Percentiles rank a stretch among this genome's conserved stretches.
Evolutionary conservation across 2,797 vertebrate genomes (phyloP).

Genomic region (Mormyrops boulengeri): DNA sequence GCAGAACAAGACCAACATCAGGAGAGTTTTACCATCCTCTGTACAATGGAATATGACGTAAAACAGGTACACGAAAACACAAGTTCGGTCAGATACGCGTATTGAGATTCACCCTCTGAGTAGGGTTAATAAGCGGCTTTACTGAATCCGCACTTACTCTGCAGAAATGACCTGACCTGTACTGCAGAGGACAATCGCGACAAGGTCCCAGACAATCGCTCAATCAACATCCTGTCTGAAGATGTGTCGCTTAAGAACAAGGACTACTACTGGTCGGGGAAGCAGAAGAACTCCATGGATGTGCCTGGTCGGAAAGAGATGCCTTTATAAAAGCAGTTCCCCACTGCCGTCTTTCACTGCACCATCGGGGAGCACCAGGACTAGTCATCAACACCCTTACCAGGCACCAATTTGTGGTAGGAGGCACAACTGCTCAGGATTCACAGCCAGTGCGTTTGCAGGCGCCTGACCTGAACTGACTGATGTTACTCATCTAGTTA

Average conservation of each 20-base stretch:
- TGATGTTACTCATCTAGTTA: not conserved
- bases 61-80: not conserved
- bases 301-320: constrained; percentile 31
- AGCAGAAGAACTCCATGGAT: constrained; percentile 41
- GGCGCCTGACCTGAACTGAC: not conserved
- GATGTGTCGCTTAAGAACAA: constrained; percentile 52
- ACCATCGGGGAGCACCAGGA: not conserved
- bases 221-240: constrained; percentile 27
- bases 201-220: constrained; percentile 34
- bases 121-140: not conserved
- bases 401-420: not conserved
- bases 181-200: constrained; percentile 44
- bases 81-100: not conserved
- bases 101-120: not conserved
- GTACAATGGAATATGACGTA: not conserved
- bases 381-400: not conserved
- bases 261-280: constrained; percentile 45
- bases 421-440: not conserved
- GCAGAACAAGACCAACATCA: not conserved
- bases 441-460: not conserved
- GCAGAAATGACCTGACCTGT: constrained; percentile 46
- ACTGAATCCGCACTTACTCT: constrained; percentile 14
- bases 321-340: constrained; percentile 37
- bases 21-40: not conserved
- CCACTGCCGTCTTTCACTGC: not conserved